Percentiles rank a stretch among this genome's conserved stretches.
phyloP scores from a whole-genome alignment of 2,888 invertebrate species.

The Chaetogeoica ovagalla region DNA sequence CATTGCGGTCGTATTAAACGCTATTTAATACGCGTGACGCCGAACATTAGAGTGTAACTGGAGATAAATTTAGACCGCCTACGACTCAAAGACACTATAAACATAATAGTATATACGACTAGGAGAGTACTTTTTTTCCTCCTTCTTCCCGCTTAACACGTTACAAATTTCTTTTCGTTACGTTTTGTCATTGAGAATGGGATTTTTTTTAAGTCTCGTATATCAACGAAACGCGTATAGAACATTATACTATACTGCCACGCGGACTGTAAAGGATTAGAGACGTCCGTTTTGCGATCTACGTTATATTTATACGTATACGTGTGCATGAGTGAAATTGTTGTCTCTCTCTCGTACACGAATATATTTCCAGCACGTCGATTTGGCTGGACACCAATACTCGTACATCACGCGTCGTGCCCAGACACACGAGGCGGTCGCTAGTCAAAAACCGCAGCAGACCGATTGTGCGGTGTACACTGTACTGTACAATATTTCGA shows the following conservation, averaged over 20 bases:
- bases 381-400: slow-evolving; percentile 40
- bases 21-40: background rate
- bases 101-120: too few species aligned
- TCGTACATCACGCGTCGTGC: background rate
- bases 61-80: background rate
- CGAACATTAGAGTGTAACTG: background rate
- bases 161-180: too few species aligned
- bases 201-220: background rate
- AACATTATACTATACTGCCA: too few species aligned
- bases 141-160: too few species aligned
- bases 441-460: too few species aligned
- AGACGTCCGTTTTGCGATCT: too few species aligned
- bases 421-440: background rate
- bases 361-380: slow-evolving; percentile 30
- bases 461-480: too few species aligned
- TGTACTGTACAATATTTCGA: too few species aligned
- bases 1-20: background rate
- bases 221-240: too few species aligned
- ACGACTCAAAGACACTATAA: background rate
- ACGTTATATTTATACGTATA: too few species aligned
- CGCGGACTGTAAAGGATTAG: too few species aligned
- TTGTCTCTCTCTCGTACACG: background rate
- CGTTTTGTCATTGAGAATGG: background rate
- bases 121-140: too few species aligned
- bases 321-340: background rate